Percentiles rank a stretch among this genome's conserved stretches.
Evolutionary conservation across 2,888 invertebrate genomes (phyloP).

Genomic region (Baronia brevicornis): DNA sequence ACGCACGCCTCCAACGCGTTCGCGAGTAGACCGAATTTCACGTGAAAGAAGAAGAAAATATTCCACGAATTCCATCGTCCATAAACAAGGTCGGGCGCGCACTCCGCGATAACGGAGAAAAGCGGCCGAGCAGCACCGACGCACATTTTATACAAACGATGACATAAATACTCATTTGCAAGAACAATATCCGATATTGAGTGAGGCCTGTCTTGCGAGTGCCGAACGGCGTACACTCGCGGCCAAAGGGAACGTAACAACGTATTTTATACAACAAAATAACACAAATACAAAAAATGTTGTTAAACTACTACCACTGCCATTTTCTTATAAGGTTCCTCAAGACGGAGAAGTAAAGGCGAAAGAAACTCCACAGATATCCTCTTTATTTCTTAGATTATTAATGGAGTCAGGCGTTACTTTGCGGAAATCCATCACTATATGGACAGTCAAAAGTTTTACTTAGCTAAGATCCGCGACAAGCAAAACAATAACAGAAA

Average conservation of each 20-base stretch:
- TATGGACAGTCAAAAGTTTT: too few relatives aligned
- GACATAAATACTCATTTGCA: constrained; percentile 74
- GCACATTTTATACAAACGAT: constrained; percentile 69
- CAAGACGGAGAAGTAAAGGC: too few relatives aligned
- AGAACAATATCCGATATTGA: constrained; percentile 75
- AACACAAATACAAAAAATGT: background rate
- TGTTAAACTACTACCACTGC: too few relatives aligned
- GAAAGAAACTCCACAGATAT: too few relatives aligned
- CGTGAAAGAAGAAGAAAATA: constrained; percentile 26
- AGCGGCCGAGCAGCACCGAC: constrained; percentile 37
- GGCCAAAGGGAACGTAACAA: constrained; percentile 26
- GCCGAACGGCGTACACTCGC: constrained; percentile 34
- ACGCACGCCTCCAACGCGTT: constrained; percentile 5
- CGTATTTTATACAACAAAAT: constrained; percentile 20
- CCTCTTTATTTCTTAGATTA: too few relatives aligned
- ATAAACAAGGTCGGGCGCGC: constrained; percentile 29
- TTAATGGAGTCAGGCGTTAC: too few relatives aligned
- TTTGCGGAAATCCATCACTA: too few relatives aligned
- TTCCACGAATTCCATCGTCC: constrained; percentile 26
- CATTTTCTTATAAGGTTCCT: too few relatives aligned
- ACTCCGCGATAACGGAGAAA: constrained; percentile 39
- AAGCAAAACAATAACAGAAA: too few relatives aligned
- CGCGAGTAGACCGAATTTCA: constrained; percentile 19
- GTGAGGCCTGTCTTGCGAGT: constrained; percentile 67
- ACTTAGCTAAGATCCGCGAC: too few relatives aligned